Percentiles rank a stretch among this genome's conserved stretches.
Conservation (phyloP, 2,113 vertebrate species). For the Dipodomys stephensi region DNA sequence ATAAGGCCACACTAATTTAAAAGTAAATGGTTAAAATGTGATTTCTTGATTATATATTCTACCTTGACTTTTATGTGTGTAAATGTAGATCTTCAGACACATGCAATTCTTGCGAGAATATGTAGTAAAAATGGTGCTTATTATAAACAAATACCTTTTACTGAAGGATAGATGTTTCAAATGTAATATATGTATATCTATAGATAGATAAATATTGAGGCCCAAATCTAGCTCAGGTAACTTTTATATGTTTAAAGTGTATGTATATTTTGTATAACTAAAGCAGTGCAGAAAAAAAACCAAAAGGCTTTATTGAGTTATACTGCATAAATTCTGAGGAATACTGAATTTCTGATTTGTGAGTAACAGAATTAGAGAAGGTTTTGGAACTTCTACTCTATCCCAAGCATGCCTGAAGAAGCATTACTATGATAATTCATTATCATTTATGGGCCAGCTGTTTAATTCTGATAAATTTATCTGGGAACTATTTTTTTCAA, state of each 20-base stretch:
- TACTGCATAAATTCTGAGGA: conserved; percentile 66
- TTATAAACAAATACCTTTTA: background rate
- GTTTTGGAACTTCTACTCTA: conserved; percentile 61
- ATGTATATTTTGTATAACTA: conserved; percentile 53
- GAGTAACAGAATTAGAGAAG: conserved; percentile 44
- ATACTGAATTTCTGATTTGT: conserved; percentile 25
- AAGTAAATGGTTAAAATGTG: conserved; percentile 30
- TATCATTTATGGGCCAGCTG: conserved; percentile 62
- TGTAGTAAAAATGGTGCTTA: conserved; percentile 1
- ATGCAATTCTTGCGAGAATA: background rate
- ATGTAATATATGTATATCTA: background rate
- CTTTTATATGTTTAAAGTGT: background rate
- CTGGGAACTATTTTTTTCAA: conserved; percentile 23
- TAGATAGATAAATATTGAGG: background rate
- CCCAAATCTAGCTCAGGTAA: background rate
- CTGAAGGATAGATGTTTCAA: background rate
- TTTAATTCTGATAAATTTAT: conserved; percentile 55
- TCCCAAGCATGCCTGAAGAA: conserved; percentile 70
- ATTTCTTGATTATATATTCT: background rate
- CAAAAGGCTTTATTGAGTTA: conserved; percentile 68
- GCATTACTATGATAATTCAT: conserved; percentile 63
- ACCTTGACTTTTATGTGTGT: background rate
- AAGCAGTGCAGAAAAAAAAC: conserved; percentile 13
- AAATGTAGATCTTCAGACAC: background rate
- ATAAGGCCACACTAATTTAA: conserved; percentile 31